These are phyloP conservation scores for Rousettus madagascariensis DNA, from an alignment of 2,797 vertebrate genomes.

Conservation along the genomic window DNA sequence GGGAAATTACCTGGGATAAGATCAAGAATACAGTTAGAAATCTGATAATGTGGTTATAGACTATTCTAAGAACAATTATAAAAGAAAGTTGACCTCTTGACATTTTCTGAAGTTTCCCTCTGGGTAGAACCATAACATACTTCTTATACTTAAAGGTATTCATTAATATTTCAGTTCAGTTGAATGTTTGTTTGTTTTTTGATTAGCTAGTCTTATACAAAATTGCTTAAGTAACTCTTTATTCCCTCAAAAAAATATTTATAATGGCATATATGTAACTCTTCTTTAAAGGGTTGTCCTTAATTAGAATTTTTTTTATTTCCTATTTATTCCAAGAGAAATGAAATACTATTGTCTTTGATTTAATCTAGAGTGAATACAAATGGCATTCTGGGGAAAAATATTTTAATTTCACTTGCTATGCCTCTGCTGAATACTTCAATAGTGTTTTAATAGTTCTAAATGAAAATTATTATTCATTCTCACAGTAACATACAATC, in stretches of 20 bases:
- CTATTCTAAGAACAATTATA: constrained; percentile 52
- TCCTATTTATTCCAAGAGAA: constrained; percentile 65
- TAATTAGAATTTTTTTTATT: constrained; percentile 70
- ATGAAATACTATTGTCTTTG: constrained; percentile 80
- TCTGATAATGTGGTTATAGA: constrained; percentile 31
- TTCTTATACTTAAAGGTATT: constrained; percentile 61
- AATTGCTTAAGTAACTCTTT: constrained; percentile 67
- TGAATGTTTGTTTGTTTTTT: constrained; percentile 1
- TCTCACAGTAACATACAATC: constrained; percentile 48
- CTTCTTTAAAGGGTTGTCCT: background rate
- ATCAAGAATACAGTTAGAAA: constrained; percentile 35
- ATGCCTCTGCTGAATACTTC: constrained; percentile 66
- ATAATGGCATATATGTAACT: background rate
- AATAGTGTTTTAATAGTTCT: constrained; percentile 76
- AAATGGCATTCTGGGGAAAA: constrained; percentile 55
- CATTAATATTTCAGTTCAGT: constrained; percentile 59
- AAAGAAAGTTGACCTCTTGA: constrained; percentile 28
- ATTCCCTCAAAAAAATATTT: constrained; percentile 57
- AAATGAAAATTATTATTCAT: constrained; percentile 50
- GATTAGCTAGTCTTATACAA: constrained; percentile 28
- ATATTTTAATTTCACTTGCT: constrained; percentile 56
- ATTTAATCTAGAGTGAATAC: constrained; percentile 61
- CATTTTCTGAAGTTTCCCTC: constrained; percentile 33
- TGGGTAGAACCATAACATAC: background rate
- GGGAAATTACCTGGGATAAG: background rate